These are phyloP conservation scores for Thalassophryne amazonica DNA, from an alignment of 2,797 vertebrate species.

Conservation along the genomic window DNA sequence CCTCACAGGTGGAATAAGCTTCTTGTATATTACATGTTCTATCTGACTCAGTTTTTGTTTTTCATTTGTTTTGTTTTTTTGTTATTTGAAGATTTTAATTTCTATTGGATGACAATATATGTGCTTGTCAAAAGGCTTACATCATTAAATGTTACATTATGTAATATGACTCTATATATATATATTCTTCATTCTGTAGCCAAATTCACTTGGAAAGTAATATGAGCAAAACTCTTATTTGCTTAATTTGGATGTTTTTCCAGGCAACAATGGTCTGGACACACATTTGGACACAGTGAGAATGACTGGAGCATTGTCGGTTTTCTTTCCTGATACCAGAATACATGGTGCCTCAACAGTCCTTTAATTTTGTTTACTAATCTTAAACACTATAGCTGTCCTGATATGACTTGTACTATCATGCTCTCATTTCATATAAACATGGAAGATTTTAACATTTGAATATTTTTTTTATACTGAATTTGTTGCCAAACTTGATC, in stretches of 20 bases:
- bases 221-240: constrained; percentile 1
- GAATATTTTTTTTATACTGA: not conserved
- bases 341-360: constrained; percentile 64
- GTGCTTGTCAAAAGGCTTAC: constrained; percentile 49
- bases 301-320: constrained; percentile 9
- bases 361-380: constrained; percentile 54
- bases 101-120: too few relatives aligned
- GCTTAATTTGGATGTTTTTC: constrained; percentile 17
- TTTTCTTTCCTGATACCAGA: constrained; percentile 11
- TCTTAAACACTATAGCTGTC: too few relatives aligned
- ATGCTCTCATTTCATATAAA: too few relatives aligned
- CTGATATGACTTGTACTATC: too few relatives aligned
- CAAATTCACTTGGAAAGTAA: constrained; percentile 18
- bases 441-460: too few relatives aligned
- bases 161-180: not conserved
- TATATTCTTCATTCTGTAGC: constrained; percentile 19
- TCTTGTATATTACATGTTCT: constrained; percentile 69
- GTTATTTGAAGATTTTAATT: too few relatives aligned
- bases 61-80: too few relatives aligned
- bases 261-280: constrained; percentile 5
- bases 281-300: not conserved
- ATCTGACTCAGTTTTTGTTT: constrained; percentile 56
- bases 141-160: constrained; percentile 23
- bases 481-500: constrained; percentile 9
- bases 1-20: constrained; percentile 70